Evolutionary conservation across 2,888 invertebrate genomes (phyloP).

Genomic region (Buathra laborator): DNA sequence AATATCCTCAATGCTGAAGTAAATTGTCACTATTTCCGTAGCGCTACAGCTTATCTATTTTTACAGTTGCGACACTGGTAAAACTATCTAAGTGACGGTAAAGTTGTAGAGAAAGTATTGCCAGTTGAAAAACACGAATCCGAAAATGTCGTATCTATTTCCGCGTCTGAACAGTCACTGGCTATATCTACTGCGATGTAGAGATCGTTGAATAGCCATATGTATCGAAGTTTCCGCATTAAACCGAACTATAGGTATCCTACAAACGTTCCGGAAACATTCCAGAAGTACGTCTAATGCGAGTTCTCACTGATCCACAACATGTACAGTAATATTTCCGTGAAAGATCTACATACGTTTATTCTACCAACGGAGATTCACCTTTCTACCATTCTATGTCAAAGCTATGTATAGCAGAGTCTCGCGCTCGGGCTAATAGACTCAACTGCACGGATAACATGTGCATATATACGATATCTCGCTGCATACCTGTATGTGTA

Average conservation of each 20-base stretch:
- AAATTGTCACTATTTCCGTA: neutral
- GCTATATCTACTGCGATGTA: neutral
- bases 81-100: neutral
- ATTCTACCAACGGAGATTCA: neutral
- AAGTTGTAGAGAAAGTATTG: neutral
- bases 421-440: neutral
- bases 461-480: neutral
- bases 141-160: neutral
- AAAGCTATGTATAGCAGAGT: neutral
- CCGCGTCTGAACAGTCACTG: neutral
- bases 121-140: neutral
- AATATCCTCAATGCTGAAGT: neutral
- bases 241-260: neutral
- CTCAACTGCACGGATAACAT: neutral
- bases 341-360: neutral
- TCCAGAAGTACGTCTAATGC: neutral
- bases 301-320: conserved; percentile 2
- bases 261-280: conserved; percentile 23
- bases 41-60: conserved; percentile 2
- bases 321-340: neutral
- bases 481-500: neutral
- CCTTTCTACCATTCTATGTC: conserved; percentile 23
- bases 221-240: neutral
- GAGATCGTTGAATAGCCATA: neutral
- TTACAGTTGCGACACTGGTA: neutral